These are phyloP conservation scores for Goniozus legneri DNA, from an alignment of 1,140 invertebrate species.

Conservation along the genomic window DNA sequence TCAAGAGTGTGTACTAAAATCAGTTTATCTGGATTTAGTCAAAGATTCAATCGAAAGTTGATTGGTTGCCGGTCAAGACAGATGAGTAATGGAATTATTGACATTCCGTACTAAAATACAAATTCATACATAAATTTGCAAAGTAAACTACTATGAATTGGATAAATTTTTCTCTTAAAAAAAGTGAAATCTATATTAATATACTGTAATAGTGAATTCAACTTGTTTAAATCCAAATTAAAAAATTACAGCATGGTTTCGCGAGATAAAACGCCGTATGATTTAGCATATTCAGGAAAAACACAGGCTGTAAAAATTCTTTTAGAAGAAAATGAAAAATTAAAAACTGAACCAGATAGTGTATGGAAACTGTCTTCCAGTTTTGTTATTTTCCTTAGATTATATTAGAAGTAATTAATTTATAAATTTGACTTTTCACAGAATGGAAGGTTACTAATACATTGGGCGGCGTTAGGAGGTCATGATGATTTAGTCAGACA, in stretches of 20 bases:
- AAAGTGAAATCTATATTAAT: constrained; percentile 1
- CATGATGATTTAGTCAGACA: constrained; percentile 62
- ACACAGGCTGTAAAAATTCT: constrained; percentile 31
- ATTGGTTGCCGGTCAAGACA: no score
- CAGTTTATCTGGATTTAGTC: no score
- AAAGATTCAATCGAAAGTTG: no score
- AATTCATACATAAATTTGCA: no score
- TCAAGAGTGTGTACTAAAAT: no score
- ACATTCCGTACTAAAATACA: no score
- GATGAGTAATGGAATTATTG: no score
- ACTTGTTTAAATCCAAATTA: not conserved
- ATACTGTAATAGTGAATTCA: not conserved
- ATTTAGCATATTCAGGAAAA: constrained; percentile 46
- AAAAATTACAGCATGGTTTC: constrained; percentile 11
- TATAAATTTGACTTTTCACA: constrained; percentile 27
- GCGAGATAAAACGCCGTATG: constrained; percentile 25
- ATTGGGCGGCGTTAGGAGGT: constrained; percentile 69
- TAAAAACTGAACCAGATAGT: constrained; percentile 33
- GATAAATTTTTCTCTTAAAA: not conserved
- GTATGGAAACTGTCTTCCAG: no score
- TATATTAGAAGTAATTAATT: not conserved
- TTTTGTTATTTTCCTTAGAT: not conserved
- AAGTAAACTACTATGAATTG: no score
- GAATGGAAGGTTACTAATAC: constrained; percentile 61
- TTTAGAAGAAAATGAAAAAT: constrained; percentile 27